Base-by-base conservation (phyloP, 2,888 invertebrate species). In the Drosophila paracracens region DNA sequence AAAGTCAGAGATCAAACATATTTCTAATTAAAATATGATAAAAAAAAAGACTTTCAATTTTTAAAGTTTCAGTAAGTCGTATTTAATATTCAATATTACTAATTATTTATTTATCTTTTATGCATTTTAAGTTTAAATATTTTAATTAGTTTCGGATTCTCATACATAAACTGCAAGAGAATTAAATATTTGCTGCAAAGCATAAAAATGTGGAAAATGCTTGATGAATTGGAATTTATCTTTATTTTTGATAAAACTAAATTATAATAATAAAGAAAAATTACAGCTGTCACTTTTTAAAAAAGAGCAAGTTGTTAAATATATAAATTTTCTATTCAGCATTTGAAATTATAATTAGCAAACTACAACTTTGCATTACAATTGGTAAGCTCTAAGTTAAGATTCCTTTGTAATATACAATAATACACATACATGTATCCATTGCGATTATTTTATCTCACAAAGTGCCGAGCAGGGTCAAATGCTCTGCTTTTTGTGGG, bases 381-480 rank as follows among this genome's bases (percentile, higher is more conserved):
- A 25, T 16, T 8, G 16, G 2, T 18, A 29, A 18, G 50, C 18
- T 33, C 10, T 16, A 36, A 33, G 1, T 53, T 10, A 21, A 25
- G 18, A 53, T 10, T 2, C 18, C 7, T 18, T 16, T 16, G 52
- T 7, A n/a, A 21, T 16, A 31, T 52, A 2, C 11, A 7, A 31
- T 35, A 16, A 16, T 16, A 16, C 1, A 46, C 6, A 25, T 3
- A 5, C 13, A 25, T 27, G 18, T 25, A 38, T 38, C 1, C 13
- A 5, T 13, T 36, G 29, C 16, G 16, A n/a, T 50, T 25, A 36
- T 53, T 6, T 36, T 3, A 50, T 31, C 38, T n/a, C 4, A 8
- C 21, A 27, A 38, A 29, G 18, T 56, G 21, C 11, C 36, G 63
- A 57, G 70, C 82, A 83, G 74, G 88, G 85, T 88, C 82, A 88